Percentiles rank a stretch among this genome's conserved stretches.
phyloP scores from a whole-genome alignment of 2,113 vertebrate genomes.

The Corapipo altera region DNA sequence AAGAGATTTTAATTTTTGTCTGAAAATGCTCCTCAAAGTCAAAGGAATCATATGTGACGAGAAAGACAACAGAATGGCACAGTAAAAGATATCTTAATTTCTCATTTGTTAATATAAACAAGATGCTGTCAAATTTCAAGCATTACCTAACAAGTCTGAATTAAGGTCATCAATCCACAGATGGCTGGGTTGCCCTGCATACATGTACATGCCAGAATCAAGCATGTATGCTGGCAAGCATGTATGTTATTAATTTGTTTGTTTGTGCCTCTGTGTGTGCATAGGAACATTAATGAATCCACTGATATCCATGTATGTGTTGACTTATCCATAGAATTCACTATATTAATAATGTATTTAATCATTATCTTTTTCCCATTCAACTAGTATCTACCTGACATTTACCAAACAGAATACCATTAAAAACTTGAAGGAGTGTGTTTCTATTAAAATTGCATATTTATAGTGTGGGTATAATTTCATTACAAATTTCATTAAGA shows the following conservation, averaged over 20 bases:
- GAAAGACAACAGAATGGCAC: not conserved
- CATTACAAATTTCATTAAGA: not conserved
- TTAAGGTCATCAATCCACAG: not conserved
- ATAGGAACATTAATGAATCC: not conserved
- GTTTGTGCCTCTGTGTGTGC: not conserved
- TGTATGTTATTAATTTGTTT: not conserved
- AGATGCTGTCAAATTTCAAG: not conserved
- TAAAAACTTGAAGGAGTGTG: not conserved
- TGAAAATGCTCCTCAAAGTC: not conserved
- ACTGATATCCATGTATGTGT: not conserved
- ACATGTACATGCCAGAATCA: not conserved
- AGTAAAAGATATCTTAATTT: not conserved
- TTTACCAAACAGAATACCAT: not conserved
- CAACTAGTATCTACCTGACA: not conserved
- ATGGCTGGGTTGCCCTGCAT: not conserved
- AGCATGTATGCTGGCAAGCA: too few species aligned
- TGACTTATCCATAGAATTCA: not conserved
- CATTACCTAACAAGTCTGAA: not conserved
- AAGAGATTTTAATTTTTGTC: not conserved
- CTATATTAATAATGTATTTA: not conserved
- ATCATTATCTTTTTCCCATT: not conserved
- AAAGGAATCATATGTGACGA: not conserved
- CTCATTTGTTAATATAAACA: not conserved
- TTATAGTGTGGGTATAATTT: not conserved
- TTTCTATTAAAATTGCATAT: not conserved